Base-by-base conservation (phyloP, 2,797 vertebrate genomes). In the Schizopygopsis pylzovi region DNA sequence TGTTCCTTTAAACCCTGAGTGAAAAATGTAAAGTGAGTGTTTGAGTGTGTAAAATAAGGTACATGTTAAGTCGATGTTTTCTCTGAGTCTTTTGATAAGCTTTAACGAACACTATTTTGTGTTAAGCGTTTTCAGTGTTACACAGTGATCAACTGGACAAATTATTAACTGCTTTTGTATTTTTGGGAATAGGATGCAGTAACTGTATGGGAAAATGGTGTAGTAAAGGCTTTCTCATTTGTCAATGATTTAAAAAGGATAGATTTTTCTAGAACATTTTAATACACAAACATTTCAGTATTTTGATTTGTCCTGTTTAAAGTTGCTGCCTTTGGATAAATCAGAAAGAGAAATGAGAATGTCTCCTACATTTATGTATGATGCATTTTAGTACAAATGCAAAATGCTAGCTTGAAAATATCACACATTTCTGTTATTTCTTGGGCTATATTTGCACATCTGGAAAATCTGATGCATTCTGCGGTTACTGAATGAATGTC, bases 391-490 rank as follows among this genome's bases (percentile, higher is more conserved):
- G 77, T 33, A 84, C 86, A 52, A 68, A 79, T 81, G 71, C 61
- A 81, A 81, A 81, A 77, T 72, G 71, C 43, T 20, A 33, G 28
- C 85, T 22, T 78, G 82, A 84, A 75, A 37, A 80, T 28, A 73
- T 85, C 75, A 54, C 63, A 47, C 16, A 45, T 39, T 85, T 75
- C 20, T 89, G 41, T 77, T 59, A 13, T 71, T 37, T 87, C 84
- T 83, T 65, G 80, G 81, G 83, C 80, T 85, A 52, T 85, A 89
- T 71, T 83, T 85, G 67, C 81, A 86, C 86, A 86, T 87, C 83
- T 86, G 83, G 77, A 87, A 84, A 68, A 80, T 54, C 79, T 59
- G 47, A 2, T 33, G 54, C 75, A 70, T 61, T 87, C 25, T 79
- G 87, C 45, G 28, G 82, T 85, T 85, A 81, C 77, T 43, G 43